phyloP scores from a whole-genome alignment of 2,888 invertebrate genomes.

The Melanotus villosus region DNA sequence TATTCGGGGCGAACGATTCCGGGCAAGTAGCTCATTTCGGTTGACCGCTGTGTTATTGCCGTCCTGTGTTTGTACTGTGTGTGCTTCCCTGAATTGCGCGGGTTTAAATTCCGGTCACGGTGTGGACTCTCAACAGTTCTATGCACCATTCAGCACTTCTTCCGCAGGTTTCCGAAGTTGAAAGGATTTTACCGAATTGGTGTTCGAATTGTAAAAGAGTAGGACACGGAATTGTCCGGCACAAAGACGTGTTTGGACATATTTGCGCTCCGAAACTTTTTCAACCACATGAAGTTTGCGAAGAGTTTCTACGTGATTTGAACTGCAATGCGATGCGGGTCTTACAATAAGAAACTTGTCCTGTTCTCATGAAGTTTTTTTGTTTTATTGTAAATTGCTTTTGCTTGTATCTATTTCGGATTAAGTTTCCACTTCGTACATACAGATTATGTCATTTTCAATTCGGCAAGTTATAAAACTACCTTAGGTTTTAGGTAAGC shows the following conservation, averaged over 20 bases:
- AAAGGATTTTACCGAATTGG: conserved; percentile 57
- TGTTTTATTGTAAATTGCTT: conserved; percentile 47
- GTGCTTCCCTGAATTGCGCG: conserved; percentile 51
- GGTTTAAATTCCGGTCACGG: conserved; percentile 61
- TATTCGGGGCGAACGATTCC: conserved; percentile 64
- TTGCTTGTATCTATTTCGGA: conserved; percentile 38
- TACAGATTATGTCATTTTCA: conserved; percentile 19
- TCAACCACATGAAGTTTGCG: conserved; percentile 58
- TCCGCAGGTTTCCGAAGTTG: conserved; percentile 55
- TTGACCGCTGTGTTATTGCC: conserved; percentile 66
- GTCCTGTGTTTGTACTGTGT: conserved; percentile 57
- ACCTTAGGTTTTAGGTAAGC: background rate
- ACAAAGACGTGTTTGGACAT: conserved; percentile 57
- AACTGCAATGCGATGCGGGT: conserved; percentile 51
- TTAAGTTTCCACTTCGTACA: conserved; percentile 32
- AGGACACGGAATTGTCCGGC: conserved; percentile 58
- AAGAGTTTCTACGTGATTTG: conserved; percentile 57
- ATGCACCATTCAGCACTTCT: conserved; percentile 62
- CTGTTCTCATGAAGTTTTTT: conserved; percentile 49
- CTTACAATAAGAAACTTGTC: conserved; percentile 54
- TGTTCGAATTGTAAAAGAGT: conserved; percentile 58
- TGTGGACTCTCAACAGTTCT: conserved; percentile 57
- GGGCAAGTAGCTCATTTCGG: conserved; percentile 65
- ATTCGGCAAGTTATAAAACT: conserved; percentile 6
- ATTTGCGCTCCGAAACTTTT: conserved; percentile 60